A percentile compares a stretch with the other conserved stretches of the same genome.
These are phyloP conservation scores for Ailurus styani DNA, from an alignment of 2,113 vertebrate genomes.

Conservation along the genomic window DNA sequence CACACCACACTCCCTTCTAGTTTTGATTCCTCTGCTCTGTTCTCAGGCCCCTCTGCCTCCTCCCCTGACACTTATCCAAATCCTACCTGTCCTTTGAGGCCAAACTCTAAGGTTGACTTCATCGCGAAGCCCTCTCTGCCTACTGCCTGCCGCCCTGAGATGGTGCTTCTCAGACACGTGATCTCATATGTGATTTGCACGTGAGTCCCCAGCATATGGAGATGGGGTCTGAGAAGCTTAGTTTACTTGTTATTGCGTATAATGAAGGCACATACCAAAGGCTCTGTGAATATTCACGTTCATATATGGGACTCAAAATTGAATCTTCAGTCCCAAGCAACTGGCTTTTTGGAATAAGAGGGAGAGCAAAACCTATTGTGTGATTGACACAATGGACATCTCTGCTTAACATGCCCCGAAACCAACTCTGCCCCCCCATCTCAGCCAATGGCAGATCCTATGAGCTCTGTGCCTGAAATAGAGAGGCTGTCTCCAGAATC, in stretches of 20 bases:
- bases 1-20: rapidly evolving
- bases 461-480: neutral
- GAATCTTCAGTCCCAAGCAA: neutral
- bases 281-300: neutral
- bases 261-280: neutral
- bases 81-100: neutral
- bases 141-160: rapidly evolving
- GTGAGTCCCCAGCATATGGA: neutral
- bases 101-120: neutral
- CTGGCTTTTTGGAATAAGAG: neutral
- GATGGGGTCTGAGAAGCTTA: neutral
- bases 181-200: neutral
- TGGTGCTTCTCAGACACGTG: neutral
- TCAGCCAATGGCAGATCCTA: neutral
- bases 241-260: neutral
- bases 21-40: neutral
- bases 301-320: neutral
- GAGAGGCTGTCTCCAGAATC: neutral
- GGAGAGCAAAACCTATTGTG: neutral
- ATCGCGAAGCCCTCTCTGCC: neutral
- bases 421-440: no score
- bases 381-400: neutral
- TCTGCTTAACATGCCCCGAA: neutral
- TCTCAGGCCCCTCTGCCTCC: neutral
- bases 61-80: no score